Conservation (phyloP, 2,888 invertebrate species). For the Rhingia rostrata region DNA sequence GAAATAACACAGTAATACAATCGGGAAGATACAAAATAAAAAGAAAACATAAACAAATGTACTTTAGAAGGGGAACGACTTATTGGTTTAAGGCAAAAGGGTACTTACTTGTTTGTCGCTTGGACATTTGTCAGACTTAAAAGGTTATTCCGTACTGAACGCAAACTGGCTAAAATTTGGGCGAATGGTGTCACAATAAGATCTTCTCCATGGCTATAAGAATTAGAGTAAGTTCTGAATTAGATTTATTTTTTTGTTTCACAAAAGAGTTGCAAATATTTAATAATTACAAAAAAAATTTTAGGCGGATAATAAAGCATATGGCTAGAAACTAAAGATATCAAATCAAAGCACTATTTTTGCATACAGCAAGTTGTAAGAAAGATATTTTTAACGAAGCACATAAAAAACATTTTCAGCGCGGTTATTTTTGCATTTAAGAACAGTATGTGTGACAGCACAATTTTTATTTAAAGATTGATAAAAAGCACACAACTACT, state of each 20-base stretch:
- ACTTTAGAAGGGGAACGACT: conserved; percentile 64
- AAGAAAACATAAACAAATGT: conserved; percentile 28
- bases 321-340: too few species aligned
- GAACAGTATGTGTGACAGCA: too few species aligned
- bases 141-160: conserved; percentile 99
- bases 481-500: too few species aligned
- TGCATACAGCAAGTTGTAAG: too few species aligned
- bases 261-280: background rate
- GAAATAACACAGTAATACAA: conserved; percentile 67
- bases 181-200: conserved; percentile 99
- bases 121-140: conserved; percentile 96
- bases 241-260: background rate
- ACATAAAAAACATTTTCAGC: too few species aligned
- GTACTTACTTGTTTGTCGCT: conserved; percentile 88
- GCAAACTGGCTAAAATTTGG: conserved; percentile 99
- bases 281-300: background rate
- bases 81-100: conserved; percentile 50
- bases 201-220: conserved; percentile 94
- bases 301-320: too few species aligned
- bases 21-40: conserved; percentile 44
- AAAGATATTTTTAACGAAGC: too few species aligned
- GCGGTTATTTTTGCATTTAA: too few species aligned
- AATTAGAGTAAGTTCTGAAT: conserved; percentile 27
- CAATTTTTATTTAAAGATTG: too few species aligned
- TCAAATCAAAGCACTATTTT: too few species aligned